These are phyloP conservation scores for Eidolon helvum DNA, from an alignment of 2,113 vertebrate genomes.

Conservation along the genomic window DNA sequence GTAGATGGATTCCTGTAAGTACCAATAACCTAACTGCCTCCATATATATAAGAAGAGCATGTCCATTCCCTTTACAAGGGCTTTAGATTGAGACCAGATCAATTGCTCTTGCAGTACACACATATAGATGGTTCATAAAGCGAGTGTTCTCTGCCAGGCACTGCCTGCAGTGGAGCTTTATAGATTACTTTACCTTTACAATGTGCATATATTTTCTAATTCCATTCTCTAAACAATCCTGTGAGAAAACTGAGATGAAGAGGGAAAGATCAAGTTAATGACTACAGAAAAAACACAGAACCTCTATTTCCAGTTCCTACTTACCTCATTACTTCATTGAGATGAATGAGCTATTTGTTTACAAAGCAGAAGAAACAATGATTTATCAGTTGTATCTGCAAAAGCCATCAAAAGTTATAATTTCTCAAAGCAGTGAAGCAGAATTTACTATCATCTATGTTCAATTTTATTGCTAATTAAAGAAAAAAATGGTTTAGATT, in stretches of 20 bases:
- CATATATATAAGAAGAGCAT: background rate
- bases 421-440: background rate
- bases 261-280: background rate
- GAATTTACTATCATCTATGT: background rate
- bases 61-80: background rate
- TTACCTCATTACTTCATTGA: background rate
- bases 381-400: background rate
- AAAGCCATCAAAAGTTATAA: slow-evolving; percentile 36
- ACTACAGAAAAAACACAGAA: background rate
- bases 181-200: background rate
- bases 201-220: background rate
- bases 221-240: background rate
- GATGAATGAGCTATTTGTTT: background rate
- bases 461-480: background rate
- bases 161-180: background rate
- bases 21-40: background rate
- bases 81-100: background rate
- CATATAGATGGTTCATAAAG: background rate
- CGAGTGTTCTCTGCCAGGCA: background rate
- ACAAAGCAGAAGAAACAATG: background rate
- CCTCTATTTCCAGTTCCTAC: background rate
- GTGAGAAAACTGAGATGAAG: background rate
- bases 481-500: background rate
- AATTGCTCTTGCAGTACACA: background rate
- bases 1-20: background rate